phyloP scores from a whole-genome alignment of 1,140 invertebrate species.

The Calycopis cecrops region DNA sequence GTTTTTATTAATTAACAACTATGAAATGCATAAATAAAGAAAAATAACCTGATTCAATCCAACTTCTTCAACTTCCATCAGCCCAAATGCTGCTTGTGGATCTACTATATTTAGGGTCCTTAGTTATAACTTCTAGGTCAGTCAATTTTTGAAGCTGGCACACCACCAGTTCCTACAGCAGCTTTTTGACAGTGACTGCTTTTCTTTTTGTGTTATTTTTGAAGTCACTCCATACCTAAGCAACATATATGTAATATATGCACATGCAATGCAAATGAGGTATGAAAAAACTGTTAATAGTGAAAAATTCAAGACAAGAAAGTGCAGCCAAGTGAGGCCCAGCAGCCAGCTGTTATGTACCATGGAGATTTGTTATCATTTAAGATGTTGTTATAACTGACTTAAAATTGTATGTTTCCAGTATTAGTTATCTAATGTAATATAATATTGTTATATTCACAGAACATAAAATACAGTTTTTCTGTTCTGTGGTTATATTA shows the following conservation, averaged over 20 bases:
- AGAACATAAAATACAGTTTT: no score
- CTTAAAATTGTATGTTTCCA: no score
- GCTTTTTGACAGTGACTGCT: conserved; percentile 9
- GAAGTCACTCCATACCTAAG: conserved; percentile 24
- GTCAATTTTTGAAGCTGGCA: conserved; percentile 7
- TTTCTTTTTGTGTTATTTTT: conserved; percentile 25
- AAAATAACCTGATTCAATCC: background rate
- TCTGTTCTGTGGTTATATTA: no score
- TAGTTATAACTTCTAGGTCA: conserved; percentile 16
- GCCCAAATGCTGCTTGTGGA: conserved; percentile 14
- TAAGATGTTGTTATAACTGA: no score
- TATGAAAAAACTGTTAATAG: background rate
- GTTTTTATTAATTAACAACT: no score
- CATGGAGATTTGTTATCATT: no score
- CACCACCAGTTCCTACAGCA: conserved; percentile 10
- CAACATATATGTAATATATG: background rate
- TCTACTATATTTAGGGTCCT: conserved; percentile 15
- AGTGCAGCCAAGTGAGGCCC: no score
- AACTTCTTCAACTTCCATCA: conserved; percentile 12
- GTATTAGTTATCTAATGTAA: no score
- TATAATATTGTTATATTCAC: background rate
- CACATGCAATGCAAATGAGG: background rate
- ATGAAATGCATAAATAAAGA: no score
- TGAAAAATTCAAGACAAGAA: no score
- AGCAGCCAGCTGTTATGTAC: no score